Percentiles rank a stretch among this genome's conserved stretches.
Evolutionary conservation across 2,797 vertebrate genomes (phyloP).

Genomic region (Malurus splendens): DNA sequence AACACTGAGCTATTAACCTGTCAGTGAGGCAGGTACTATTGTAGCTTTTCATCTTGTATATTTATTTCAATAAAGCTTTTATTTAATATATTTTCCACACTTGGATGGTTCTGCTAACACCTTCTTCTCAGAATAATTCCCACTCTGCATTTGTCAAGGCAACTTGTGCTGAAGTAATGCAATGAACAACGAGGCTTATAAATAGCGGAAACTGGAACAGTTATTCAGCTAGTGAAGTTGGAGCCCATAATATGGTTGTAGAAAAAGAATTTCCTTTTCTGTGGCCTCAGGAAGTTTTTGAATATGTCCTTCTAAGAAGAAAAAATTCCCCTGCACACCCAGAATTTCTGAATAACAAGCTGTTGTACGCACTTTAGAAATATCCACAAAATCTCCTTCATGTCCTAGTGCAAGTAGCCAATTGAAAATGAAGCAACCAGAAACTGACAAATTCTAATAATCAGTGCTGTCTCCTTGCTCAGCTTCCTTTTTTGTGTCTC

Average conservation of each 20-base stretch:
- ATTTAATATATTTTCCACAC: conserved; percentile 18
- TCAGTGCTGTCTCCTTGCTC: background rate
- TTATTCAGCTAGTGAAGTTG: background rate
- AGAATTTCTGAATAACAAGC: background rate
- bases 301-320: background rate
- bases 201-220: background rate
- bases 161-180: background rate
- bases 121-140: conserved; percentile 2
- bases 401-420: background rate
- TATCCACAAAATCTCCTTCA: background rate
- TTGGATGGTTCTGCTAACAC: background rate
- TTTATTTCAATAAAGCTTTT: conserved; percentile 27
- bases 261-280: background rate
- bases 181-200: background rate
- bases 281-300: background rate
- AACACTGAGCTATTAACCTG: conserved; percentile 8
- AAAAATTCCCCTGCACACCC: fast-evolving
- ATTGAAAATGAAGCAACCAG: background rate
- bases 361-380: background rate
- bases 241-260: background rate
- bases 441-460: background rate
- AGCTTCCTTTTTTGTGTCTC: background rate
- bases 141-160: background rate
- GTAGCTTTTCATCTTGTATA: background rate
- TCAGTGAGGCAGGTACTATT: background rate